Percentiles rank a stretch among this genome's conserved stretches.
Conservation (phyloP, 2,113 vertebrate species). For the Cheilinus undulatus region DNA sequence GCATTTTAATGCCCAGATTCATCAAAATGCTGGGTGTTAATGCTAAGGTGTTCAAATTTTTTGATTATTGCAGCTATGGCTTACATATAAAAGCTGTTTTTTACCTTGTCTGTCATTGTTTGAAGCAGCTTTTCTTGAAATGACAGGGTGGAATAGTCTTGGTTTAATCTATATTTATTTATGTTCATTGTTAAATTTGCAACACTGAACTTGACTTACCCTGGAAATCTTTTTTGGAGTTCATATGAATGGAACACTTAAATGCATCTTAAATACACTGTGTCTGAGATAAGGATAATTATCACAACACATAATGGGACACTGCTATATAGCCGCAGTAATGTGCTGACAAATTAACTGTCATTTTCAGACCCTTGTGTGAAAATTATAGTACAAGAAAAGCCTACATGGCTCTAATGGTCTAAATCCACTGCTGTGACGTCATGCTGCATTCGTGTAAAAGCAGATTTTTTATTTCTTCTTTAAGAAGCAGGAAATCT, state of each 20-base stretch:
- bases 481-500: background rate
- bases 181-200: no score
- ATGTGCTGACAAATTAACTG: conserved; percentile 21
- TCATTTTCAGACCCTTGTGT: conserved; percentile 19
- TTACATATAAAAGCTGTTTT: no score
- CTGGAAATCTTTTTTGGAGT: background rate
- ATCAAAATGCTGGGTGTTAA: no score
- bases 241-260: background rate
- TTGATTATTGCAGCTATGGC: no score
- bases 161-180: no score
- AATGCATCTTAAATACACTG: background rate
- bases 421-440: conserved; percentile 12
- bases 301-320: conserved; percentile 5
- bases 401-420: conserved; percentile 13
- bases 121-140: no score
- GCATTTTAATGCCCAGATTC: no score
- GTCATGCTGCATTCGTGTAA: conserved; percentile 10
- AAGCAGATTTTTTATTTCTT: background rate
- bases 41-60: no score
- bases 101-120: no score
- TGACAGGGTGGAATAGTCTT: no score
- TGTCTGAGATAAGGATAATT: background rate
- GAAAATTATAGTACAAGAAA: conserved; percentile 18
- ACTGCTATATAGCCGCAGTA: background rate
- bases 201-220: background rate